Conservation (phyloP, 2,888 invertebrate species). For the Agrilus mali region DNA sequence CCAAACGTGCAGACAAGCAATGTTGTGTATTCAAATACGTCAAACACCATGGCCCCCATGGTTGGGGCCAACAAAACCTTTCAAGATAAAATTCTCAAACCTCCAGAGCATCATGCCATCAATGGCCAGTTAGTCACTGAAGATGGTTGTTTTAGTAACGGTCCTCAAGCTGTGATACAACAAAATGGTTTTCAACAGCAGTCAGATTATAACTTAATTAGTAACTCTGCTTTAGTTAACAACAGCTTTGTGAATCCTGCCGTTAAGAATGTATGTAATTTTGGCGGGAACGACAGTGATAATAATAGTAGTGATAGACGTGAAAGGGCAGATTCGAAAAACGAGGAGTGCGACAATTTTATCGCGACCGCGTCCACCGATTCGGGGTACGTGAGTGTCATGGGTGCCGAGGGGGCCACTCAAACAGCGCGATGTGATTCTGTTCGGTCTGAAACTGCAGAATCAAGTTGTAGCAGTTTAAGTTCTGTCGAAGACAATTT, state of each 20-base stretch:
- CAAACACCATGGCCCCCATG: constrained; percentile 28
- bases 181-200: constrained; percentile 28
- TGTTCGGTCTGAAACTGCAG: constrained; percentile 45
- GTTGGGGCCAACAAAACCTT: constrained; percentile 21
- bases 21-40: constrained; percentile 24
- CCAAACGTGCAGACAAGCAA: constrained; percentile 32
- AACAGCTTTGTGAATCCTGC: constrained; percentile 14
- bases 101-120: constrained; percentile 17
- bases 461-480: constrained; percentile 42
- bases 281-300: constrained; percentile 18
- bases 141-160: constrained; percentile 13
- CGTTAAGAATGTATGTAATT: constrained; percentile 12
- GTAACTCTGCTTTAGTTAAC: constrained; percentile 24
- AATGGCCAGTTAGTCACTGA: constrained; percentile 16
- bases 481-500: constrained; percentile 35
- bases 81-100: constrained; percentile 19
- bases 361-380: constrained; percentile 11
- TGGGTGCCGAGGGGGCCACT: constrained; percentile 28
- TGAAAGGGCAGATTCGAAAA: constrained; percentile 17
- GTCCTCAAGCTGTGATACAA: constrained; percentile 24
- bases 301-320: constrained; percentile 20
- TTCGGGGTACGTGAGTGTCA: constrained; percentile 27
- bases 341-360: constrained; percentile 25
- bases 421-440: constrained; percentile 40
- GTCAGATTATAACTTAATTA: constrained; percentile 13